These are phyloP conservation scores for Flexamia atlantica DNA, from an alignment of 2,888 invertebrate genomes.

Conservation along the genomic window DNA sequence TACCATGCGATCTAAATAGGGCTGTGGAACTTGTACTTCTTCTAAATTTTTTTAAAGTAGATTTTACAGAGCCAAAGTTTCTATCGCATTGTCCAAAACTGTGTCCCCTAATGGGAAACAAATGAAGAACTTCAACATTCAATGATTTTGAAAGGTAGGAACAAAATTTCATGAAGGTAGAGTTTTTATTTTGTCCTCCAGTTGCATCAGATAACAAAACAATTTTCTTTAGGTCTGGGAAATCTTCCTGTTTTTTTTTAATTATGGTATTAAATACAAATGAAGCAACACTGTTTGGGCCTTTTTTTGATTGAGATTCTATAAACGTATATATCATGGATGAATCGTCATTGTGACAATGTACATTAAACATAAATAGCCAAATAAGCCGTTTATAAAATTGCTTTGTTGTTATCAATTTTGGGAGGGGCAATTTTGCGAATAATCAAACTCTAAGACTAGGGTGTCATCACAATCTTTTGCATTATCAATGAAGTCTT, in stretches of 20 bases:
- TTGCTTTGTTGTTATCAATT: not conserved
- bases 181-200: slow-evolving; percentile 63
- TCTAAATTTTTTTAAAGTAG: slow-evolving; percentile 4
- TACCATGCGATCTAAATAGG: slow-evolving; percentile 28
- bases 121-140: slow-evolving; percentile 34
- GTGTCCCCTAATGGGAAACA: slow-evolving; percentile 52
- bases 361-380: too few species aligned
- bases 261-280: slow-evolving; percentile 63
- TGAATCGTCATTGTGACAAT: too few species aligned
- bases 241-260: slow-evolving; percentile 37
- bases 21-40: slow-evolving; percentile 23
- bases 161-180: slow-evolving; percentile 53
- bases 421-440: slow-evolving; percentile 13
- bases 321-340: slow-evolving; percentile 53
- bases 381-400: too few species aligned
- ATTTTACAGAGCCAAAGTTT: slow-evolving; percentile 49
- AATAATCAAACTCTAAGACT: slow-evolving; percentile 7
- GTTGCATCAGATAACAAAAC: slow-evolving; percentile 64
- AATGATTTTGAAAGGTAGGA: slow-evolving; percentile 25
- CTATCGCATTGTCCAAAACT: slow-evolving; percentile 54
- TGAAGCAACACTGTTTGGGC: slow-evolving; percentile 62
- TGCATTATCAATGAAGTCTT: not conserved
- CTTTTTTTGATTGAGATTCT: slow-evolving; percentile 64
- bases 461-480: not conserved
- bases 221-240: slow-evolving; percentile 59